phyloP scores from a whole-genome alignment of 2,797 vertebrate species.

The Cephalopachus bancanus region DNA sequence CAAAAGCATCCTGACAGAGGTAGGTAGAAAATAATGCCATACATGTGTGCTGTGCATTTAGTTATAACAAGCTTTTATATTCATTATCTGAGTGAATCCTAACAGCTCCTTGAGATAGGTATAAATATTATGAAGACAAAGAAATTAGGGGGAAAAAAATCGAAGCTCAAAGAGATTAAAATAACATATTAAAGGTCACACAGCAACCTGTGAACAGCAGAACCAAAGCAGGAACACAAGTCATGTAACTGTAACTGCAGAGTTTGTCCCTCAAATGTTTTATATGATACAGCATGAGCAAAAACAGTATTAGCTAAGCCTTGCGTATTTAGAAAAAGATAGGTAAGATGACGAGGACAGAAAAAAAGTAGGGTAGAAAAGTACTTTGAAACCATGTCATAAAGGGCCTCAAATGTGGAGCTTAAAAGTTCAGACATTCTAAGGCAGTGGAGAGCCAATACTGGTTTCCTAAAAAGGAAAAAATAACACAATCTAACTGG shows the following conservation, averaged over 20 bases:
- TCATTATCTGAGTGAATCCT: constrained; percentile 60
- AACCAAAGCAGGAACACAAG: constrained; percentile 37
- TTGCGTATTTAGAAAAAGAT: constrained; percentile 42
- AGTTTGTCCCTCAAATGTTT: constrained; percentile 29
- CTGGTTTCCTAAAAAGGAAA: constrained; percentile 41
- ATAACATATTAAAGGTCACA: constrained; percentile 58
- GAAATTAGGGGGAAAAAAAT: constrained; percentile 21
- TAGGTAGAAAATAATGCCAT: constrained; percentile 69
- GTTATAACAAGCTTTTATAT: constrained; percentile 26
- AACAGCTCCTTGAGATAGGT: constrained; percentile 43
- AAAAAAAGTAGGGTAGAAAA: constrained; percentile 14
- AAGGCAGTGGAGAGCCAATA: constrained; percentile 34
- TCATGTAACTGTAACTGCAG: background rate
- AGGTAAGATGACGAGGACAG: background rate
- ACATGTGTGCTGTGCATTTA: constrained; percentile 50
- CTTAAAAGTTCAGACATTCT: constrained; percentile 38
- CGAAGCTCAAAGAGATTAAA: constrained; percentile 59
- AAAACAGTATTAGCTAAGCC: constrained; percentile 39
- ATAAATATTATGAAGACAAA: constrained; percentile 56
- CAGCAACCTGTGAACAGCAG: constrained; percentile 33
- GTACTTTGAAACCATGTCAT: constrained; percentile 33
- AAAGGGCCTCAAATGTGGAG: background rate
- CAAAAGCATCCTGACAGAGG: constrained; percentile 68
- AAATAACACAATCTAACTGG: constrained; percentile 3
- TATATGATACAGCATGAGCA: constrained; percentile 18